Percentiles rank a stretch among this genome's conserved stretches.
phyloP scores from a whole-genome alignment of 2,113 vertebrate species.

The Cyprinodon variegatus region DNA sequence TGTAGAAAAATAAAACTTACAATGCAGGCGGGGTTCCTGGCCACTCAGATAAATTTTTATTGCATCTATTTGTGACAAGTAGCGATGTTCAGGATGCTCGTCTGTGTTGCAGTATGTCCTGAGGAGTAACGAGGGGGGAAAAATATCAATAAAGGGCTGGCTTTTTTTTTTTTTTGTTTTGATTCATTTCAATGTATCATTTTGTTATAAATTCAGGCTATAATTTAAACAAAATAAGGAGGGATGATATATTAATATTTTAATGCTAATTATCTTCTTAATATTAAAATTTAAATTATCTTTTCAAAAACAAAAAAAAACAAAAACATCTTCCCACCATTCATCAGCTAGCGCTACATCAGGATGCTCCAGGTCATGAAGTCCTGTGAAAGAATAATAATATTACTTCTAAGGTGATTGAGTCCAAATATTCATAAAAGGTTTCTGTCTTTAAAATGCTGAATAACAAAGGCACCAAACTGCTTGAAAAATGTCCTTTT shows the following conservation, averaged over 20 bases:
- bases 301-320: too few species aligned
- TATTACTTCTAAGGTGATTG: conserved; percentile 32
- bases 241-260: conserved; percentile 11
- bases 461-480: conserved; percentile 37
- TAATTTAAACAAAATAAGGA: background rate
- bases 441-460: conserved; percentile 32
- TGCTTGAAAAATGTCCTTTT: conserved; percentile 70
- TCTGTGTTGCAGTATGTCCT: conserved; percentile 99
- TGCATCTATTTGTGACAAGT: conserved; percentile 92
- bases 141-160: too few species aligned
- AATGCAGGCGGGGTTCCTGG: conserved; percentile 89
- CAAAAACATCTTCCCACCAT: conserved; percentile 83
- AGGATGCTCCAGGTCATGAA: conserved; percentile 98
- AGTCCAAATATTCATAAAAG: conserved; percentile 25
- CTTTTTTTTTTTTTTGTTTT: too few species aligned
- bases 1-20: conserved; percentile 76
- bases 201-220: conserved; percentile 2
- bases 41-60: conserved; percentile 94
- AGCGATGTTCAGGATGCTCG: conserved; percentile 89
- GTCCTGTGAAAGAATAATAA: conserved; percentile 80
- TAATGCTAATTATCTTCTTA: background rate
- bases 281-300: too few species aligned
- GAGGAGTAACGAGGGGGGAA: conserved; percentile 9
- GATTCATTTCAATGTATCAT: conserved; percentile 10
- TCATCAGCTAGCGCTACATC: conserved; percentile 96